Conservation (phyloP, 1,140 invertebrate genomes). For the Aethina tumida region DNA sequence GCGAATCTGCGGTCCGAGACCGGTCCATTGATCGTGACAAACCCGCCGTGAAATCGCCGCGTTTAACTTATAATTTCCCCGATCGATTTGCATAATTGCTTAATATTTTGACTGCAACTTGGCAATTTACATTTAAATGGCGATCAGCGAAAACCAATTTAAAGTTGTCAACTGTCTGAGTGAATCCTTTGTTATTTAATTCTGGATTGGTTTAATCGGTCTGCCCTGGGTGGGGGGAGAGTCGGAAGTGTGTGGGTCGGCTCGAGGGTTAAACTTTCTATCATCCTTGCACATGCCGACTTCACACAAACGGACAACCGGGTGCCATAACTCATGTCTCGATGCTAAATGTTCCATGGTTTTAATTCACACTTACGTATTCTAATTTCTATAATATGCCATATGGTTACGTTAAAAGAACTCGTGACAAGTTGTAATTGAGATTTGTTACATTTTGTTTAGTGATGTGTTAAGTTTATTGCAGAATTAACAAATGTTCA, state of each 20-base stretch:
- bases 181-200: conserved; percentile 36
- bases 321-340: too few species aligned
- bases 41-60: conserved; percentile 8
- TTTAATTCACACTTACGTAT: too few species aligned
- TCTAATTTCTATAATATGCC: too few species aligned
- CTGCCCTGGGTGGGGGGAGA: conserved; percentile 10
- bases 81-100: conserved; percentile 30
- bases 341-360: too few species aligned
- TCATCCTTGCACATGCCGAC: conserved; percentile 22
- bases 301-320: conserved; percentile 26
- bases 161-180: conserved; percentile 36
- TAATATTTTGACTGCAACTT: conserved; percentile 36
- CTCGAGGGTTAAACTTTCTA: conserved; percentile 10
- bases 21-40: too few species aligned
- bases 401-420: too few species aligned
- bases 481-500: too few species aligned
- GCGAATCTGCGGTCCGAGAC: too few species aligned
- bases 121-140: conserved; percentile 36
- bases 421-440: too few species aligned
- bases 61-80: conserved; percentile 10
- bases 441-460: too few species aligned
- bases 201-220: conserved; percentile 33
- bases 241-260: not conserved
- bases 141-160: conserved; percentile 35
- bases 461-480: too few species aligned